Evolutionary conservation across 2,113 vertebrate genomes (phyloP).

Genomic region (Capricornis sumatraensis): DNA sequence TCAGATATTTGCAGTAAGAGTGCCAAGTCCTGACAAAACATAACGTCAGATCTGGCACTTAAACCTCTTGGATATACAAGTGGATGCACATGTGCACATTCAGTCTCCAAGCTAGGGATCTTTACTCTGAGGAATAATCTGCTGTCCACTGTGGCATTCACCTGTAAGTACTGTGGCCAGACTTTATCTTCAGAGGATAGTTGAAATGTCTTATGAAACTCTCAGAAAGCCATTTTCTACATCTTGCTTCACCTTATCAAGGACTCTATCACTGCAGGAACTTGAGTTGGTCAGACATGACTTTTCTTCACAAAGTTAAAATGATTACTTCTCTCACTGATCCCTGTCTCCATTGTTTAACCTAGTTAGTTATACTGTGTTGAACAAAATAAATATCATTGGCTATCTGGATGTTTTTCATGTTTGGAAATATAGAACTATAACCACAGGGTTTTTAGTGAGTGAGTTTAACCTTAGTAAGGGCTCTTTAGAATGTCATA

Average conservation of each 20-base stretch:
- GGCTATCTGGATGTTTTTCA: neutral
- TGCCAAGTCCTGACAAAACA: neutral
- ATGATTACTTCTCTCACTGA: neutral
- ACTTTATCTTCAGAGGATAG: neutral
- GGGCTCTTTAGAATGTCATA: neutral
- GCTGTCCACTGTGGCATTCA: neutral
- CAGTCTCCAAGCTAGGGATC: neutral
- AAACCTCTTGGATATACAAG: neutral
- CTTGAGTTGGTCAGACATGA: neutral
- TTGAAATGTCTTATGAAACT: neutral
- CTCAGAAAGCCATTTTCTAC: neutral
- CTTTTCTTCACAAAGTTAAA: conserved; percentile 29
- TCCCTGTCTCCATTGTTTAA: neutral
- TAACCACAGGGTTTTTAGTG: neutral
- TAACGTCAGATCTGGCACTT: neutral
- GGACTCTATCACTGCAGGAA: neutral
- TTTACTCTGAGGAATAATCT: neutral
- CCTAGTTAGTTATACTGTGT: neutral
- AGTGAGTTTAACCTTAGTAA: conserved; percentile 28
- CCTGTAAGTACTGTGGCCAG: neutral
- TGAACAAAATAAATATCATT: neutral
- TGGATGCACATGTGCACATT: neutral
- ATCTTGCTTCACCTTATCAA: neutral
- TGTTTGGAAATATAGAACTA: neutral
- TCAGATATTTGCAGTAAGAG: neutral